Evolutionary conservation across 2,888 invertebrate genomes (phyloP), one percentile per base, ranked within the genome.

Genomic region (Danaus chrysippus): DNA sequence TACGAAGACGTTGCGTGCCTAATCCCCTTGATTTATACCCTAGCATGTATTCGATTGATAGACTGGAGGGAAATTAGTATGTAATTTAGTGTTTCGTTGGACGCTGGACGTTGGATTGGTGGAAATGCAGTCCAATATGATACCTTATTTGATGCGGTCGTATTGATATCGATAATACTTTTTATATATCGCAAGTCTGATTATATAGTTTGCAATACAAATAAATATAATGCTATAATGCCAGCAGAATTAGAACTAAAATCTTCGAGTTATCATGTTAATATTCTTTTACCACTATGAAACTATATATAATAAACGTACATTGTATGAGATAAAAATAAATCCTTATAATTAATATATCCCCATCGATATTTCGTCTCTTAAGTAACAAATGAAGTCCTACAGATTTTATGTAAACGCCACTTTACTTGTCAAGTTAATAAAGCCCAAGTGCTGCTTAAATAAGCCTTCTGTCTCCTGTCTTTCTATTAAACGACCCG

Each of bases 371-470:
- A 34, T 59, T 53, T 34, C 42, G 53, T 19, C 49, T 42, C 23
- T 58, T 55, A 10, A 49, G 17, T 49, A 17, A 49, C 23, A 15
- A 34, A 42, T 56, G 55, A n/a, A 59, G 19, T 15, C 43, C 46
- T 13, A 34, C 55, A 54, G 10, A 34, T 59, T n/a, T 59, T 42
- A 73, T 75, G 72, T 71, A 75, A 74, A 72, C 76, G 76, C 74
- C 79, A 79, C 78, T 80, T 76, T 73, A 76, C 73, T 77, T 76
- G 77, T 76, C 76, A 73, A 76, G 76, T 75, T 82, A 79, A 81
- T 81, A 77, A 70, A 65, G 66, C 68, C 62, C 68, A 61, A 73
- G 68, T 69, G 71, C 70, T 72, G 63, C 62, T 68, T 71, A 67
- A 67, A 70, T 68, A 70, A 70, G 70, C 66, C 63, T 69, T 64